Evolutionary conservation across 2,888 invertebrate species (phyloP).

Genomic region (Eumerus sabulonum): DNA sequence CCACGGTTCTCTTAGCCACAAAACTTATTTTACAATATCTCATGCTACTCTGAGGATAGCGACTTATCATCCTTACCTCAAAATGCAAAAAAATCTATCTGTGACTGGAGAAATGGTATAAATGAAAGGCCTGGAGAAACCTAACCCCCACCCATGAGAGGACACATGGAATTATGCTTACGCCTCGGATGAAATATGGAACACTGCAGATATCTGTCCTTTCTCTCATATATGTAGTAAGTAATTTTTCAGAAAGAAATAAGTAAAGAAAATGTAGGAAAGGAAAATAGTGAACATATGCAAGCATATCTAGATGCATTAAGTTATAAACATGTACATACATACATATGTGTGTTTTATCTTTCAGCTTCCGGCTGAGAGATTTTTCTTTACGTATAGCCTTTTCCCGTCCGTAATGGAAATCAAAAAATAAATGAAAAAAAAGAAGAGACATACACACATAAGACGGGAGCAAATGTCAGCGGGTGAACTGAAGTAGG

Average conservation of each 20-base stretch:
- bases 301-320: too few relatives aligned
- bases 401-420: slow-evolving; percentile 21
- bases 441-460: neutral
- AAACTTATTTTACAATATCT: slow-evolving; percentile 2
- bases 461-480: slow-evolving; percentile 7
- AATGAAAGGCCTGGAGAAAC: neutral
- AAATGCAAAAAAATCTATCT: slow-evolving; percentile 24
- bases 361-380: slow-evolving; percentile 59
- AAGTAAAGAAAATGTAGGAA: slow-evolving; percentile 1
- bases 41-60: neutral
- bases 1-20: neutral
- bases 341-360: slow-evolving; percentile 23
- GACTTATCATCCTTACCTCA: slow-evolving; percentile 20
- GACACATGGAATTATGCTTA: slow-evolving; percentile 36
- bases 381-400: slow-evolving; percentile 48
- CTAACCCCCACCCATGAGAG: slow-evolving; percentile 2
- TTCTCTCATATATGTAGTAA: slow-evolving; percentile 23
- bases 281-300: slow-evolving; percentile 30
- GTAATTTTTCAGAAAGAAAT: slow-evolving; percentile 40
- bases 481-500: slow-evolving; percentile 19
- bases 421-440: slow-evolving; percentile 35
- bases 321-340: too few relatives aligned
- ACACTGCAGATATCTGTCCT: slow-evolving; percentile 46
- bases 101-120: neutral
- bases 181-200: slow-evolving; percentile 45